Evolutionary conservation across 2,797 vertebrate genomes (phyloP), one percentile per base, ranked within the genome.

Genomic region (Sebastes nivosus): DNA sequence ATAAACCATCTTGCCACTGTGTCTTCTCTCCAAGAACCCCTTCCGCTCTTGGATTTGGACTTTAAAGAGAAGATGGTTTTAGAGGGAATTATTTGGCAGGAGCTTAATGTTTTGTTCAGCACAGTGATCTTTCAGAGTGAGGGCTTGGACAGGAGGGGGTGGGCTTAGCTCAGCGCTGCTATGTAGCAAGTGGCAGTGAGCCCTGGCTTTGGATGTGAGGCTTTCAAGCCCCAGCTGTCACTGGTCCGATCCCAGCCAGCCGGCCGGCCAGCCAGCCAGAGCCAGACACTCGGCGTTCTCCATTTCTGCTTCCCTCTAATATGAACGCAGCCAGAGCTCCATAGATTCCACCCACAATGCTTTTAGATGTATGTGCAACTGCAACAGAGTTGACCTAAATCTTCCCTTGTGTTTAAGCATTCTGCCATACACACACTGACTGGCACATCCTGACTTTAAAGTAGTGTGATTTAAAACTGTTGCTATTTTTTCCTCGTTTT

Each of bases 141-240:
- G 77, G 82, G 84, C 72, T 89, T 81, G 88, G 83, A 91, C 68
- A 64, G 88, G 81, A 87, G 88, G 84, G 77, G 85, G 87, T 57
- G 89, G 92, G 88, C 84, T 88, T 83, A 89, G 88, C 80, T 90
- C 84, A 78, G 84, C 54, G 64, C 86, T 90, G 89, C 88, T 91
- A 92, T 90, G 89, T 87, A 88, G 89, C 89, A 85, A 91, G 92
- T 94, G 93, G 91, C 91, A 88, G 78, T 73, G 89, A 91, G 92
- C 93, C 90, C 88, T 92, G 94, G 93, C 94, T 89, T 82, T 89
- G 82, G 93, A 93, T 92, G 87, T 92, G 76, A 95, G 90, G 86
- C 82, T 91, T 90, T 91, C 81, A 87, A 90, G 88, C 87, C 82
- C 87, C 92, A 93, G 93, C 94, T 95, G 94, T 95, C 93, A 91